phyloP scores from a whole-genome alignment of 1,140 invertebrate genomes.

The Caenorhabditis tropicalis region DNA sequence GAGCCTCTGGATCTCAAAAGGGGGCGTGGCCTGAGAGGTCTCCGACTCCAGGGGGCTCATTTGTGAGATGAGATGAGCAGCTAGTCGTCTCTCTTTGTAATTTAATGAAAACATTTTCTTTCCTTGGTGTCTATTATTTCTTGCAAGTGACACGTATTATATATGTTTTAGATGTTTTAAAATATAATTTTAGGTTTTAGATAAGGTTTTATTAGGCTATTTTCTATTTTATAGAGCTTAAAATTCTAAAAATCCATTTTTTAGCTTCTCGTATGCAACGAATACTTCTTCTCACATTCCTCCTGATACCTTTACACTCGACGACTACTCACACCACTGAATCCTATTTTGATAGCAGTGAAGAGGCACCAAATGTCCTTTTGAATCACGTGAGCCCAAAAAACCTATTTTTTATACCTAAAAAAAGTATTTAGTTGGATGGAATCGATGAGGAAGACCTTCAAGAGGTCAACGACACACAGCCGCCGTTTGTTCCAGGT shows the following conservation, averaged over 20 bases:
- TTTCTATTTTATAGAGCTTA: too few relatives aligned
- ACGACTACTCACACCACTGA: background rate
- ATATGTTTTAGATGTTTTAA: background rate
- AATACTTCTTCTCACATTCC: background rate
- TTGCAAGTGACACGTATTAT: background rate
- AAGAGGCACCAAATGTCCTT: background rate
- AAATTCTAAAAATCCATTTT: too few relatives aligned
- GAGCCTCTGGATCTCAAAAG: background rate
- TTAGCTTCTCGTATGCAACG: too few relatives aligned
- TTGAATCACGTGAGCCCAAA: background rate
- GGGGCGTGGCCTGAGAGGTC: background rate
- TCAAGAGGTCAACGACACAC: background rate
- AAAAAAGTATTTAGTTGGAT: background rate
- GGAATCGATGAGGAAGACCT: background rate
- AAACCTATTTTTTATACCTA: too few relatives aligned
- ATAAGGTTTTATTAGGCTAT: too few relatives aligned
- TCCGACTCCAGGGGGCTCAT: too few relatives aligned
- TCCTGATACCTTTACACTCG: background rate
- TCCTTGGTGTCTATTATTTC: background rate
- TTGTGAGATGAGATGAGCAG: background rate
- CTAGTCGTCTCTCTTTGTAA: background rate
- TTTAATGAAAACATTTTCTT: background rate
- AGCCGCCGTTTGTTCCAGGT: background rate
- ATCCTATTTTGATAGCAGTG: slow-evolving; percentile 26
- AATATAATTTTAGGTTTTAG: too few relatives aligned